Conservation (phyloP, 2,888 invertebrate species). For the Ophraella communa region DNA sequence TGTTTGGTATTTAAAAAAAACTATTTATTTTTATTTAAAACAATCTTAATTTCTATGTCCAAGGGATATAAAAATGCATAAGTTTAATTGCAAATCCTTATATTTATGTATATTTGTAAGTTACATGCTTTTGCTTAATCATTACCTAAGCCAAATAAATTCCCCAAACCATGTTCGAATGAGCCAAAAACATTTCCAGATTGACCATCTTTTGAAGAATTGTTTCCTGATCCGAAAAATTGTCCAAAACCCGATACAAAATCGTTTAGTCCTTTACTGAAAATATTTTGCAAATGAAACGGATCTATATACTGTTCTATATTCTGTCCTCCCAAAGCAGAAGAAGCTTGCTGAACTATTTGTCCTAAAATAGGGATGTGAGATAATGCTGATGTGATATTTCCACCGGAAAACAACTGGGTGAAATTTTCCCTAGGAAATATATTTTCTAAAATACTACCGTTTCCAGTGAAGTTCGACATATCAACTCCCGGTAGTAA, state of each 20-base stretch:
- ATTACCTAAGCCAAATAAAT: background rate
- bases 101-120: background rate
- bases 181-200: background rate
- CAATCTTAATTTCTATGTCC: too few relatives aligned
- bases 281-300: background rate
- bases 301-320: constrained; percentile 1
- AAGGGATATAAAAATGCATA: background rate
- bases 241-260: background rate
- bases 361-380: constrained; percentile 13
- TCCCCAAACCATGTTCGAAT: background rate
- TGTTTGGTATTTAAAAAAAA: too few relatives aligned
- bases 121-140: background rate
- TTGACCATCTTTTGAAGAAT: constrained; percentile 1
- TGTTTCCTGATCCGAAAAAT: background rate
- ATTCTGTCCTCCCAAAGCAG: background rate
- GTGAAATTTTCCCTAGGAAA: constrained; percentile 8
- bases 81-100: background rate
- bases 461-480: background rate
- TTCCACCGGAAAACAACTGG: background rate
- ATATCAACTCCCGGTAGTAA: constrained; percentile 14
- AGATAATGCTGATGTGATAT: constrained; percentile 2
- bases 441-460: constrained; percentile 5
- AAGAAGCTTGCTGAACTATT: background rate
- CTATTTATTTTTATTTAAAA: too few relatives aligned
- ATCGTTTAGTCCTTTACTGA: background rate